phyloP scores from a whole-genome alignment of 2,797 vertebrate genomes.

The Eleutherodactylus coqui region DNA sequence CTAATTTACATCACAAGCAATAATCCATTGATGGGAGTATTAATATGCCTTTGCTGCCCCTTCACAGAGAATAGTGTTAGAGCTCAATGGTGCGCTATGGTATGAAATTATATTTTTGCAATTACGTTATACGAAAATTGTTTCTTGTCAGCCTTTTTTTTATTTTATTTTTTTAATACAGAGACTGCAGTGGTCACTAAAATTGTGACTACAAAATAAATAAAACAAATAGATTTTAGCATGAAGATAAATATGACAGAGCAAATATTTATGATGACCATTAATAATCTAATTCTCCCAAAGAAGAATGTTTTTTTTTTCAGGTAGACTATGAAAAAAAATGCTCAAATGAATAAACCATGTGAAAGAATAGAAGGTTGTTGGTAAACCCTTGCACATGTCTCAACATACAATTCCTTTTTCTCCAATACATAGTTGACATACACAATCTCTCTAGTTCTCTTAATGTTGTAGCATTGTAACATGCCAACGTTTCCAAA shows the following conservation, averaged over 20 bases:
- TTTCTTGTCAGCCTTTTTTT: not conserved
- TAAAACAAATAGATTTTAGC: not conserved
- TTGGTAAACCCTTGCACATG: not conserved
- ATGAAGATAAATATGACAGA: not conserved
- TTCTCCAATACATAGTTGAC: not conserved
- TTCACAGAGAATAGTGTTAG: too few relatives aligned
- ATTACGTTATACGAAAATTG: not conserved
- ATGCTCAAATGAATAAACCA: not conserved
- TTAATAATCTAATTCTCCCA: not conserved
- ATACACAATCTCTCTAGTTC: too few relatives aligned
- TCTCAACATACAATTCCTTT: not conserved
- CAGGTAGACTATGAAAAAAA: not conserved
- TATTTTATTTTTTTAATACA: not conserved
- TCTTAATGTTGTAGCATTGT: too few relatives aligned
- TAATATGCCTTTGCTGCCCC: too few relatives aligned
- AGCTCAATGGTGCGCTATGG: too few relatives aligned
- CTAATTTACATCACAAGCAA: not conserved
- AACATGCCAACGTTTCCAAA: too few relatives aligned
- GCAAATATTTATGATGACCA: conserved; percentile 14
- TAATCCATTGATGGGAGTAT: not conserved
- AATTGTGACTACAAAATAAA: not conserved
- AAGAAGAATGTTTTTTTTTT: not conserved
- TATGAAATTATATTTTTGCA: not conserved
- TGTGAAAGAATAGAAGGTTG: not conserved
- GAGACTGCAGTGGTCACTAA: not conserved